Evolutionary conservation across 2,888 invertebrate genomes (phyloP).

Genomic region (Aelia acuminata): DNA sequence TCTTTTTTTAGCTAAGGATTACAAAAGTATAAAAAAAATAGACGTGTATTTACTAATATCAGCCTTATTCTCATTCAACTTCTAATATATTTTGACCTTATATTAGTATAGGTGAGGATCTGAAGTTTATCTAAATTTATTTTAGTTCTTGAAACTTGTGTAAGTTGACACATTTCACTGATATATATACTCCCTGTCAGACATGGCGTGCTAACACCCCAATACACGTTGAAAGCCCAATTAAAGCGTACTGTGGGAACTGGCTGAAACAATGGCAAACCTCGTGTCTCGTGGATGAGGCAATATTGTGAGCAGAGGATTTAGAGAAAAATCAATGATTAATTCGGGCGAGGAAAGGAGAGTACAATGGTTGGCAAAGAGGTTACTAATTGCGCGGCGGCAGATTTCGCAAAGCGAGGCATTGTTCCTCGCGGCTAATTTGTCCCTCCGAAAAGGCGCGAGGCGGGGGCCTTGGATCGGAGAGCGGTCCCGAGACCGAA

Average conservation of each 20-base stretch:
- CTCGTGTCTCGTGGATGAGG: background rate
- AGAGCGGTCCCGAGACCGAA: background rate
- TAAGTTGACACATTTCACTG: background rate
- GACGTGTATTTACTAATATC: no score
- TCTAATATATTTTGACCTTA: no score
- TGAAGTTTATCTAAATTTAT: no score
- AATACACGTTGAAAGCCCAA: background rate
- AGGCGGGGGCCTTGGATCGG: background rate
- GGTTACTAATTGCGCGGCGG: background rate
- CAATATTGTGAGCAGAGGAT: background rate
- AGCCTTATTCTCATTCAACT: no score
- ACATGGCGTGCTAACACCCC: background rate
- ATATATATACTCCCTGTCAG: background rate
- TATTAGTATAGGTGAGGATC: no score
- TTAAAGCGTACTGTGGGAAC: constrained; percentile 32
- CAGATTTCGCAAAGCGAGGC: background rate
- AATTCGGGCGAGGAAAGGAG: background rate
- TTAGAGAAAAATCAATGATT: constrained; percentile 38
- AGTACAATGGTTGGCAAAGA: background rate
- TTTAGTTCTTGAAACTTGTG: no score
- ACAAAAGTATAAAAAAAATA: no score
- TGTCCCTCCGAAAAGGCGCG: constrained; percentile 31
- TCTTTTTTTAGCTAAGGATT: no score
- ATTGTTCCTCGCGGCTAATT: constrained; percentile 25
- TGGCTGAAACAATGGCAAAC: constrained; percentile 3